Conservation (phyloP, 2,888 invertebrate species). For the Eupithecia subumbrata region DNA sequence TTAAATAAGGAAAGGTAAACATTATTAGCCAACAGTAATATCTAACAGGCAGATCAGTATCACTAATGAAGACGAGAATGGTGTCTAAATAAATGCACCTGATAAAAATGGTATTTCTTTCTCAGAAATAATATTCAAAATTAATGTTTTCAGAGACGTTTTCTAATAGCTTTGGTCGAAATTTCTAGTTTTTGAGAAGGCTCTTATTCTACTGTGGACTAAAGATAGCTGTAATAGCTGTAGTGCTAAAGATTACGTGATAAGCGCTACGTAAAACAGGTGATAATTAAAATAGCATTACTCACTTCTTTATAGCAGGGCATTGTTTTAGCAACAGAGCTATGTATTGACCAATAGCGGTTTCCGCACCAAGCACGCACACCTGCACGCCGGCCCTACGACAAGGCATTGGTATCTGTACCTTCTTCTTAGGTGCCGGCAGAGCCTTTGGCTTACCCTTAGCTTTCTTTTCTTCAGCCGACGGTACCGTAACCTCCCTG, state of each 20-base stretch:
- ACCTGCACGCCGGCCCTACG: constrained; percentile 71
- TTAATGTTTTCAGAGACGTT: not conserved
- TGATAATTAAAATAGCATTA: constrained; percentile 16
- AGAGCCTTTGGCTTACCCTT: constrained; percentile 53
- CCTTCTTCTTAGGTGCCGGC: constrained; percentile 54
- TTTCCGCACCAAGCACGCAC: constrained; percentile 81
- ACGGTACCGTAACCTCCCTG: constrained; percentile 43
- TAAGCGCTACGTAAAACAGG: not conserved
- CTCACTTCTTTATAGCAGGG: constrained; percentile 76
- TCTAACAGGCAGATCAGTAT: not conserved
- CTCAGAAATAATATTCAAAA: not conserved
- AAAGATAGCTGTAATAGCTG: not conserved
- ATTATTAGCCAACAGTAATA: not conserved
- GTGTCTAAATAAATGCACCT: not conserved
- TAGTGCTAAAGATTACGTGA: not conserved
- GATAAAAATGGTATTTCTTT: not conserved
- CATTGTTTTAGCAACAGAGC: constrained; percentile 83
- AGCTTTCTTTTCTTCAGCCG: constrained; percentile 26
- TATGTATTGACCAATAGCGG: constrained; percentile 76
- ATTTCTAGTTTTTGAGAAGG: too few relatives aligned
- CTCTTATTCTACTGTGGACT: not conserved
- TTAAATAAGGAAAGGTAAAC: not conserved
- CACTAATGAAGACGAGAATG: not conserved
- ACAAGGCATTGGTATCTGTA: constrained; percentile 51
- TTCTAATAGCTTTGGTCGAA: not conserved